Base-by-base conservation (phyloP, 2,113 vertebrate species). In the Epinephelus fuscoguttatus region DNA sequence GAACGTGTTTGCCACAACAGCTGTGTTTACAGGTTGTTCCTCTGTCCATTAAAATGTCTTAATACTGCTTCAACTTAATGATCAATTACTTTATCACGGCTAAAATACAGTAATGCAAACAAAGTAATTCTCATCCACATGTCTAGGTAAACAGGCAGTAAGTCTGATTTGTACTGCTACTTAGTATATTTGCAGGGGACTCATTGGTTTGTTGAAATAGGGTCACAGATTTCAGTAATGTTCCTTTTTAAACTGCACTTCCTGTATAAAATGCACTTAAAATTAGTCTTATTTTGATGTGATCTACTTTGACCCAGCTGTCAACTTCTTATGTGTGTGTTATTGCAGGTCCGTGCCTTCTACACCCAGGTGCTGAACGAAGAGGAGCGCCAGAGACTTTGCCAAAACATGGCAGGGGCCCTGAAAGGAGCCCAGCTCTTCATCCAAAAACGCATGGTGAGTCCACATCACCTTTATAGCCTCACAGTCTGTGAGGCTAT, bases 361-460 rank as follows among this genome's bases (percentile, higher is more conserved):
- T 99, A 95, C 73, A 92, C 83, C 1, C 84, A 95, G 7, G 97
- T 99, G 25, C 93, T 99, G 91, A 97, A 94, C 0, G 97, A 97
- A 3, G 96, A 95, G 0, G 90, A 99, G 86, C 95, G 97, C 3
- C 93, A 91, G 66, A 96, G 96, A 30, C 94, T 99, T 27, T 97
- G 97, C n/a, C 91, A 96, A 79, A 99, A 99, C 88, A 89, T 99
- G 40, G 98, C 98, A 0, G 89, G 94, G 0, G 91, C 94, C 2
- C 93, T 99, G 40, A 99, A 97, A 70, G 96, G 93, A 7, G 96
- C 98, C 0, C 98, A 99, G 4, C 91, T 95, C 11, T 99, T 99
- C 92, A 98, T 99, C 91, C 98, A 99, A 87, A 96, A 96, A 82
- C 96, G 97, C 91, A 95, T 94, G 87, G 98, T 99, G 93, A 95